These are phyloP conservation scores for Myxocyprinus asiaticus DNA, from an alignment of 2,113 vertebrate species.

Conservation along the genomic window DNA sequence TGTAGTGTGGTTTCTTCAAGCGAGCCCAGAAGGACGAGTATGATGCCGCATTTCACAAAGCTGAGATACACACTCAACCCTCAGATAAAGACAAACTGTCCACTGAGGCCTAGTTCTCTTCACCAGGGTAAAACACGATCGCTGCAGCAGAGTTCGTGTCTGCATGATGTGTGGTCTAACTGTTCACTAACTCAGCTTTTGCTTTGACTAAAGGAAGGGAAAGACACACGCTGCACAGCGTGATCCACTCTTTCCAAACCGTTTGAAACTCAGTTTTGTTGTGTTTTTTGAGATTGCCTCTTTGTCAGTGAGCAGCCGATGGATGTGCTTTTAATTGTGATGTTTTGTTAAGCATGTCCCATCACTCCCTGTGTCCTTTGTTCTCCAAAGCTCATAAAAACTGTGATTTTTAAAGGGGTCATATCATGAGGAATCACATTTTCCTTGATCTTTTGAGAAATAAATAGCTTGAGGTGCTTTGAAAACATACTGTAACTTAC, in stretches of 20 bases:
- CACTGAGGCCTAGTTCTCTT: slow-evolving; percentile 92
- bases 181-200: slow-evolving; percentile 73
- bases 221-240: slow-evolving; percentile 20
- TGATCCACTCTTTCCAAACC: slow-evolving; percentile 26
- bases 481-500: no score
- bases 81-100: slow-evolving; percentile 99
- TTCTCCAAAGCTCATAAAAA: slow-evolving; percentile 20
- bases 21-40: slow-evolving; percentile 93
- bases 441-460: no score
- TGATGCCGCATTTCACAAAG: slow-evolving; percentile 96
- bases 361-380: background rate
- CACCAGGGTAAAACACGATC: slow-evolving; percentile 81
- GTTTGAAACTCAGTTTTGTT: slow-evolving; percentile 23
- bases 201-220: slow-evolving; percentile 47
- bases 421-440: no score
- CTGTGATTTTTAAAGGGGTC: background rate
- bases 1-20: slow-evolving; percentile 99
- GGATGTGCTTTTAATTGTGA: slow-evolving; percentile 21
- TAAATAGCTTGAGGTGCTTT: no score
- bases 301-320: background rate
- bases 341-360: slow-evolving; percentile 63
- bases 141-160: slow-evolving; percentile 64
- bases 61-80: slow-evolving; percentile 98
- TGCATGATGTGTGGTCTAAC: slow-evolving; percentile 78
- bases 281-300: slow-evolving; percentile 1